Evolutionary conservation across 2,113 vertebrate genomes (phyloP), one percentile per base, ranked within the genome.

Genomic region (Elaphurus davidianus): DNA sequence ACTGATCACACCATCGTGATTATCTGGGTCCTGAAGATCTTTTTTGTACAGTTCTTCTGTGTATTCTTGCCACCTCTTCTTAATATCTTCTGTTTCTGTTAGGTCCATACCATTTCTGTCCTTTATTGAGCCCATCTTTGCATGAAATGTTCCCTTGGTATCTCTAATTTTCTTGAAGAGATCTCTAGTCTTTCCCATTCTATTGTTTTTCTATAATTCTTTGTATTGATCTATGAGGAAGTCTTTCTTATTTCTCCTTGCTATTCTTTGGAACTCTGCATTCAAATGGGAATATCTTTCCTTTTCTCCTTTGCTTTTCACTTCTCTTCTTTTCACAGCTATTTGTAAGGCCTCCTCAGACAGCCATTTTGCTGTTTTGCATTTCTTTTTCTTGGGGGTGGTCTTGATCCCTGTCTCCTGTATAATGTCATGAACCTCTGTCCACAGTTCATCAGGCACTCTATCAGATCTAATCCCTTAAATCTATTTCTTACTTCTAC

Each of bases 401-500:
- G 5, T 71, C 19, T 40, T 40, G 64, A 19, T 71, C n/a, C n/a
- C 9, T 71, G 64, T 23, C 64, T 71, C n/a, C 64, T 71, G 19
- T 40, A 23, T 0, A 19, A 55, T 21, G 0, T 40, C n/a, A 71
- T 1, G 0, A 71, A 71, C 67, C 10, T 40, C 67, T 11, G 5
- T 71, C 19, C n/a, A 71, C 23, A 71, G 19, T 40, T 40, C n/a
- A 36, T 71, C 67, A 71, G 10, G n/a, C 67, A 40, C 19, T 71
- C 19, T 71, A 23, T 71, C 9, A 71, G 67, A 40, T 23, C 67
- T 71, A 71, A 12, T 40, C 67, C 67, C 19, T 71, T 71, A 71
- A 71, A 71, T 71, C 19, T 71, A 12, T 71, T 40, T 71, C 67
- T 71, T 19, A 40, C n/a, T 71, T 71, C 19, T 19, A 71, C 17